phyloP scores from a whole-genome alignment of 2,113 vertebrate genomes.

The Chunga burmeisteri region DNA sequence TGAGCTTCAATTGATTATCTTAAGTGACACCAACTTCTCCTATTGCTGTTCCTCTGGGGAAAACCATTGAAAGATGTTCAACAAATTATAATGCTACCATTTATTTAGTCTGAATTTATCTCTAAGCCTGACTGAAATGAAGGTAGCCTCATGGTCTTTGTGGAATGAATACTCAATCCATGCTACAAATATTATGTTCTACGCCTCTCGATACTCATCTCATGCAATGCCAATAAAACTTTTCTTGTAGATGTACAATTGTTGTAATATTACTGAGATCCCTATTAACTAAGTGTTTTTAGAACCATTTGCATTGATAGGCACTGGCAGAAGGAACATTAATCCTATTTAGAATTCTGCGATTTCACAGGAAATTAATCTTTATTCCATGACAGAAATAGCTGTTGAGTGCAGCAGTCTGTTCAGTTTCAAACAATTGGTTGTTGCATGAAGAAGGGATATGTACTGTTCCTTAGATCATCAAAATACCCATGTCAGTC shows the following conservation, averaged over 20 bases:
- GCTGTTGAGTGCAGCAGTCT: neutral
- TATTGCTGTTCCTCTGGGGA: neutral
- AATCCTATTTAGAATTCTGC: neutral
- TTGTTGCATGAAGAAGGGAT: neutral
- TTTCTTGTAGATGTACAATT: neutral
- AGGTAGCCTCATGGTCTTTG: neutral
- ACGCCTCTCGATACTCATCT: neutral
- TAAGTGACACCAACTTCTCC: neutral
- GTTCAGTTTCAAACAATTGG: neutral
- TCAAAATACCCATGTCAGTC: neutral
- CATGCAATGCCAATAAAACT: neutral
- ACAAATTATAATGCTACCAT: neutral
- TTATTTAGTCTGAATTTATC: neutral
- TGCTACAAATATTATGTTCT: neutral
- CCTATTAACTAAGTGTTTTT: neutral
- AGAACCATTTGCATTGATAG: neutral
- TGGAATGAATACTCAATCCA: neutral
- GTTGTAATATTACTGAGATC: neutral
- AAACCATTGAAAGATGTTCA: neutral
- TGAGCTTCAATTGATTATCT: neutral
- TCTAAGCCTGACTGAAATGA: neutral
- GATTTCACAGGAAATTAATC: neutral
- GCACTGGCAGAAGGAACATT: neutral
- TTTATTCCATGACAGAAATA: neutral
- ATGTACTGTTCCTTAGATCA: neutral